Conservation (phyloP, 2,888 invertebrate genomes). For the Hydropsyche betteni region DNA sequence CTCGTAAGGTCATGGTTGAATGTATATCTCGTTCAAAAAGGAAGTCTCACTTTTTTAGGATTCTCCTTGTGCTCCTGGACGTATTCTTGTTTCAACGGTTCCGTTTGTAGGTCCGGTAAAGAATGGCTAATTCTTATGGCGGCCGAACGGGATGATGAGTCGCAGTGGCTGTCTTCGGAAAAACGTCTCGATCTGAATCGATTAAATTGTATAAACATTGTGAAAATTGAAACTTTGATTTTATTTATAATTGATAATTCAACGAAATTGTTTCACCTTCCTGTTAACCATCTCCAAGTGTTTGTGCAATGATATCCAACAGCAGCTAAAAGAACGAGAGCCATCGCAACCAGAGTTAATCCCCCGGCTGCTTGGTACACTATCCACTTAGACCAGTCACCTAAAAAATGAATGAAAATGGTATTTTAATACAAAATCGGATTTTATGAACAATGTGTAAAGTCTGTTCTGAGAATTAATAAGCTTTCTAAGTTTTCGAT, state of each 20-base stretch:
- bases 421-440: not conserved
- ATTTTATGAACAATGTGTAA: not conserved
- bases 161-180: conserved; percentile 65
- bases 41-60: conserved; percentile 69
- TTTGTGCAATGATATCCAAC: conserved; percentile 78
- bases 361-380: conserved; percentile 70
- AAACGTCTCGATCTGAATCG: conserved; percentile 60
- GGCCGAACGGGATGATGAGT: conserved; percentile 70
- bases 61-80: conserved; percentile 77
- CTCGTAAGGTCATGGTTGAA: too few relatives aligned
- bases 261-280: conserved; percentile 58
- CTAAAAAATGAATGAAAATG: conserved; percentile 49
- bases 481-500: not conserved
- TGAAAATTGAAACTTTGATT: not conserved
- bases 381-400: conserved; percentile 60
- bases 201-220: not conserved
- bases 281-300: conserved; percentile 76
- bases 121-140: conserved; percentile 80
- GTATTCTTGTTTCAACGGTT: conserved; percentile 73
- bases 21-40: not conserved
- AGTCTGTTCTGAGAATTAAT: too few relatives aligned
- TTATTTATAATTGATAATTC: too few relatives aligned
- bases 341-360: conserved; percentile 70
- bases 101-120: conserved; percentile 76
- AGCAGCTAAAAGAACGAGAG: conserved; percentile 73